Conservation (phyloP, 2,888 invertebrate species). For the Ganaspis brasiliensis region DNA sequence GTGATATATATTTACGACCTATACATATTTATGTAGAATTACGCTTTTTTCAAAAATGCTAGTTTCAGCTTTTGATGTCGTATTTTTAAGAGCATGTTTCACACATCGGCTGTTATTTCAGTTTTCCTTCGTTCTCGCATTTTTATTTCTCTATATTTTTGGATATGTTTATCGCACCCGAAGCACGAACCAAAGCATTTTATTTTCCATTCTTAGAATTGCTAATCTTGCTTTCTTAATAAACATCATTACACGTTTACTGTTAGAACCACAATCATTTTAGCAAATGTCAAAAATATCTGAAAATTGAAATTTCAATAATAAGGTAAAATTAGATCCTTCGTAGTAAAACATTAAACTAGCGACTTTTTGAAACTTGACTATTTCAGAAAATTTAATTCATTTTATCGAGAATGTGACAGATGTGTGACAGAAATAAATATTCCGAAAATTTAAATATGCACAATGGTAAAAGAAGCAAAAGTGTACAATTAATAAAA, state of each 20-base stretch:
- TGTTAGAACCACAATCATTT: not conserved
- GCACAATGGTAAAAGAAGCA: not conserved
- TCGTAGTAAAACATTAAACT: no score
- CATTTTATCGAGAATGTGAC: constrained; percentile 35
- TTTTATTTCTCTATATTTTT: constrained; percentile 50
- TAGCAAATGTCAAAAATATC: no score
- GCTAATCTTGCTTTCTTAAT: not conserved
- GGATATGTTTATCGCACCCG: constrained; percentile 50
- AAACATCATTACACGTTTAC: constrained; percentile 7
- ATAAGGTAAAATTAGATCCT: no score
- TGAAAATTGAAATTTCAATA: no score
- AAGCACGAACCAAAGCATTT: constrained; percentile 52
- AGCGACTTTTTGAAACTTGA: not conserved
- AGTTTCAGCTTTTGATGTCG: constrained; percentile 27
- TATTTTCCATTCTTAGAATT: constrained; percentile 8
- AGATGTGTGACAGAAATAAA: not conserved
- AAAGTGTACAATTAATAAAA: not conserved
- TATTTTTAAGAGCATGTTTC: constrained; percentile 41
- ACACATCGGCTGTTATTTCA: constrained; percentile 49
- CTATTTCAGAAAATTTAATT: not conserved
- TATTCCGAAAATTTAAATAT: constrained; percentile 3
- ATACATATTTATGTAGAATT: not conserved
- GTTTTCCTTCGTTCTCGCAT: constrained; percentile 53
- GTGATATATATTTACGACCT: no score
- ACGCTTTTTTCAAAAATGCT: not conserved